Base-by-base conservation (phyloP, 1,140 invertebrate species). In the Drosophila busckii region DNA sequence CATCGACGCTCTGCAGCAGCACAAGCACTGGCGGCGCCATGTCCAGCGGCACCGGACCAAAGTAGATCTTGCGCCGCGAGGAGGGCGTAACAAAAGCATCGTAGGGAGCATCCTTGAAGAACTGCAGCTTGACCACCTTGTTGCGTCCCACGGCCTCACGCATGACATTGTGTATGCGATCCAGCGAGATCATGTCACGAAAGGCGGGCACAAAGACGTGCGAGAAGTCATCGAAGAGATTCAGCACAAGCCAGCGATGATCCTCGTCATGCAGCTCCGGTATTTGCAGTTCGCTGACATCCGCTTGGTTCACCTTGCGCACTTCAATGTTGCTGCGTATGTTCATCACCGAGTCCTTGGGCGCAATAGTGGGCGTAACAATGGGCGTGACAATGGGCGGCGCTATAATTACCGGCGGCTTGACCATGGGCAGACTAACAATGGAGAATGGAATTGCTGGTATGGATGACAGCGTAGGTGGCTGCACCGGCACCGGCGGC, bases 161-260 rank as follows among this genome's bases (percentile, higher is more conserved):
- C 31, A 85, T 61, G 1, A 86, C 73, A 13, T 65, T 71, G 38
- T 86, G 58, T 17, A 86, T 87, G 2, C 85, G 64, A 53, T 83
- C 82, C 31, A 78, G 20, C 0, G 85, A 76, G 5, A 85, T 65
- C 50, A 80, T 70, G 28, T 85, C 71, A 3, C 46, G 49, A 23
- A 83, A 84, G 2, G 73, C 55, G 1, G 85, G 85, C 9, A 87
- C 73, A 16, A 76, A 86, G 17, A 87, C 87, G 37, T 87, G 86
- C 1, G 85, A 87, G 34, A 87, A 87, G 34, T 87, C 86, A 23
- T 84, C 75, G 2, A 40, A 70, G 7, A 87, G 44, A 29, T 87
- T 71, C 0, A 87, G 22, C 4, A 87, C 78, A 9, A 87, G 38
- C 86, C 86, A 87, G 28, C 71, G 68, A 46, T 87, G 85, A 41